Evolutionary conservation across 2,888 invertebrate genomes (phyloP).

Genomic region (Incurvaria masculella): DNA sequence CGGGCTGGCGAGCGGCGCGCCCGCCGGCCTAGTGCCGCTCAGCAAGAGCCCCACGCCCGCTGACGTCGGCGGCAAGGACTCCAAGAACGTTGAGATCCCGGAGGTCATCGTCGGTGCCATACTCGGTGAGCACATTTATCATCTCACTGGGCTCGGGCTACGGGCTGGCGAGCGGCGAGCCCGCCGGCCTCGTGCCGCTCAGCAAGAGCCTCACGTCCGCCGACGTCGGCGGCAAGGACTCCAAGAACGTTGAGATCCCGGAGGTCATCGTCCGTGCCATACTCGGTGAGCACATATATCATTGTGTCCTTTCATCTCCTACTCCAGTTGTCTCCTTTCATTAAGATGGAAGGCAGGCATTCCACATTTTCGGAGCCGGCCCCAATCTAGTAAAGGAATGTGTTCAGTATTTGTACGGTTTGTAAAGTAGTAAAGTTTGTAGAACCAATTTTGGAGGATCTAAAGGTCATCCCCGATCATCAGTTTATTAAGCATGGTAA

Average conservation of each 20-base stretch:
- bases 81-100: constrained; percentile 91
- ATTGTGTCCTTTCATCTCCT: too few species aligned
- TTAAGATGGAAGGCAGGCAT: too few species aligned
- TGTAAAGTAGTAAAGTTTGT: too few species aligned
- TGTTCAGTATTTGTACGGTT: too few species aligned
- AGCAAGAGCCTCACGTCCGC: constrained; percentile 77
- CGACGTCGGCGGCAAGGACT: constrained; percentile 73
- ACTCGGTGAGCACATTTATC: constrained; percentile 63
- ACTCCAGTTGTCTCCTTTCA: too few species aligned
- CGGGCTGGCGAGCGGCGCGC: constrained; percentile 65
- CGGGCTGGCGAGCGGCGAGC: constrained; percentile 65
- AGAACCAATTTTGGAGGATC: too few species aligned
- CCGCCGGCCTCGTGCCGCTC: constrained; percentile 69
- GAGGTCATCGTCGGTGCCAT: constrained; percentile 97
- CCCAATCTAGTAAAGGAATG: too few species aligned
- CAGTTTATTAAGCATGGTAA: too few species aligned
- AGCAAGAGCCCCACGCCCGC: constrained; percentile 77
- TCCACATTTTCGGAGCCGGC: too few species aligned
- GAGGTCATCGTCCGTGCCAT: constrained; percentile 97
- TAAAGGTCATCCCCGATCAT: too few species aligned
- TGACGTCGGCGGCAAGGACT: constrained; percentile 73
- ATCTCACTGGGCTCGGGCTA: constrained; percentile 77
- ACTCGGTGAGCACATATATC: constrained; percentile 69
- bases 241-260: constrained; percentile 91
- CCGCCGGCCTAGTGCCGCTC: constrained; percentile 69